A percentile compares a stretch with the other conserved stretches of the same genome.
Conservation (phyloP, 2,113 vertebrate species). For the Hemiscyllium ocellatum region DNA sequence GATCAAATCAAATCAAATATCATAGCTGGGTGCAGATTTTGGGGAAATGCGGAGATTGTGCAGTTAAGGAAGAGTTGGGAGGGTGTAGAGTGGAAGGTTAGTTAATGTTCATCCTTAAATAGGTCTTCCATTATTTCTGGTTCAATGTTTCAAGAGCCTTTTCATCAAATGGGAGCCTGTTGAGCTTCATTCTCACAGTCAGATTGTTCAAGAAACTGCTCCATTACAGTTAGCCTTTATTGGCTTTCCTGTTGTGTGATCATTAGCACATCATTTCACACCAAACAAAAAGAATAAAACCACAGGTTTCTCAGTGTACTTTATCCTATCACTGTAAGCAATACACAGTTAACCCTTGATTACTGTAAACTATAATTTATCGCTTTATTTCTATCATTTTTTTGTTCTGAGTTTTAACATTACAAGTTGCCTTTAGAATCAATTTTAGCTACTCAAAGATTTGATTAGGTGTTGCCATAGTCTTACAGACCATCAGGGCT, state of each 20-base stretch:
- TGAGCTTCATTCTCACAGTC: background rate
- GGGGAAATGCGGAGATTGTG: background rate
- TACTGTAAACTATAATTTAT: background rate
- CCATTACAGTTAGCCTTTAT: conserved; percentile 30
- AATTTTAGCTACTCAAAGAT: background rate
- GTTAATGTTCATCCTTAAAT: background rate
- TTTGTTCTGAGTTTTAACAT: background rate
- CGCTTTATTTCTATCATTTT: background rate
- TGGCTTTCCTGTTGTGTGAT: conserved; percentile 9
- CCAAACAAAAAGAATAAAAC: background rate
- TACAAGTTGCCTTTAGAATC: background rate
- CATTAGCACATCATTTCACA: background rate
- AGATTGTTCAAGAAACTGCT: background rate
- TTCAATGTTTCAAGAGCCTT: background rate
- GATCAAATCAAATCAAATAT: no score
- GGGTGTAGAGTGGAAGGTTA: background rate
- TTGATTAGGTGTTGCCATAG: background rate
- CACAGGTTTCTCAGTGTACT: background rate
- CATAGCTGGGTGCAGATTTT: background rate
- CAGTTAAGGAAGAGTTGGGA: no score
- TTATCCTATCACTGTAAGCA: background rate
- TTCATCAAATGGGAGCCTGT: background rate
- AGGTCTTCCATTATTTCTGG: background rate
- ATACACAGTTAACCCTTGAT: conserved; percentile 28
- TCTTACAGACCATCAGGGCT: no score